Evolutionary conservation across 2,797 vertebrate genomes (phyloP).

Genomic region (Hemibagrus guttatus): DNA sequence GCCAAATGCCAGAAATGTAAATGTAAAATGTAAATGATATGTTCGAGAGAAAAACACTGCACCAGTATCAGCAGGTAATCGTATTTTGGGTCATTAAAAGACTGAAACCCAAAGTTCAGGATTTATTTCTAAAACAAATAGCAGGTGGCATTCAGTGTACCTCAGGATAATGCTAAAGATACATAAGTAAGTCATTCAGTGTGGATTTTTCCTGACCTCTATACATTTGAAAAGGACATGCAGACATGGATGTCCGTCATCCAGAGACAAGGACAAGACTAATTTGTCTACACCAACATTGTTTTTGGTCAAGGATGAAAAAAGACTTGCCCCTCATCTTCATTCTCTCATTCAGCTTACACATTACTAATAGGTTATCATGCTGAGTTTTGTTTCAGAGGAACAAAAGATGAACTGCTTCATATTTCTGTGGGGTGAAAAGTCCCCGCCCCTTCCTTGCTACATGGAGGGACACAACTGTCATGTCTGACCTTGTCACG

Average conservation of each 20-base stretch:
- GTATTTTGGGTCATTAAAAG: neutral
- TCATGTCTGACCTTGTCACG: constrained; percentile 51
- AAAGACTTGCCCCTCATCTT: constrained; percentile 32
- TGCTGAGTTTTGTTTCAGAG: constrained; percentile 54
- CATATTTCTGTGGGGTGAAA: constrained; percentile 63
- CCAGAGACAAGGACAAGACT: neutral
- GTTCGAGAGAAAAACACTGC: neutral
- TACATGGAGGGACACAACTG: constrained; percentile 60
- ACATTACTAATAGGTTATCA: constrained; percentile 63
- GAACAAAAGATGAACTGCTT: constrained; percentile 64
- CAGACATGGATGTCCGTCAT: neutral
- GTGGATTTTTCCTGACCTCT: neutral
- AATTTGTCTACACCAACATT: neutral
- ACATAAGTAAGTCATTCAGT: neutral
- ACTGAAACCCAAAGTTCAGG: neutral
- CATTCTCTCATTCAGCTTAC: constrained; percentile 55
- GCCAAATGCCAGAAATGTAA: too few relatives aligned
- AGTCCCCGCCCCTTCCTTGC: constrained; percentile 12
- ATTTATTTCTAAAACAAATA: neutral
- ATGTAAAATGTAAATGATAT: too few relatives aligned
- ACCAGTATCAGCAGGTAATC: neutral
- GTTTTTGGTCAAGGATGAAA: neutral
- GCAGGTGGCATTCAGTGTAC: neutral
- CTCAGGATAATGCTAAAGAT: neutral
- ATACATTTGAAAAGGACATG: neutral